phyloP scores from a whole-genome alignment of 2,113 vertebrate species.

The Cettia cetti region DNA sequence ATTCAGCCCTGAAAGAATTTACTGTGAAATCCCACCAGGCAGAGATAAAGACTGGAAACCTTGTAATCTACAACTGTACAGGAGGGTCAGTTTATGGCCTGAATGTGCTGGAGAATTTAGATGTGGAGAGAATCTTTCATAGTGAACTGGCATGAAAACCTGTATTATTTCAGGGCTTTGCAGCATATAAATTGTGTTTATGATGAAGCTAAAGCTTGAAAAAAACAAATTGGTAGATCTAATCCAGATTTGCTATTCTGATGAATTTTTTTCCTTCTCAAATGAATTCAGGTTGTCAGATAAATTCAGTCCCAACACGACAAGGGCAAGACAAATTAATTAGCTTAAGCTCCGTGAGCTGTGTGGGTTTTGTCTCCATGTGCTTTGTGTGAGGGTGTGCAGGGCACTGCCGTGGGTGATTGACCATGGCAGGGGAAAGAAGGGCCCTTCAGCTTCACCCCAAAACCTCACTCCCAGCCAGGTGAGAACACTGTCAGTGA shows the following conservation, averaged over 20 bases:
- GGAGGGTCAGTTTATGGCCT: constrained; percentile 45
- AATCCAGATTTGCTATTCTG: constrained; percentile 14
- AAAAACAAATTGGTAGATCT: neutral
- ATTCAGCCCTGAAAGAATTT: constrained; percentile 44
- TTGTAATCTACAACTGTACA: constrained; percentile 30
- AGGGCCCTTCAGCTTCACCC: neutral
- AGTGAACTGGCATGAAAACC: neutral
- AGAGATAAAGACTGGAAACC: constrained; percentile 44
- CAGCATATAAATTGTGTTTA: neutral
- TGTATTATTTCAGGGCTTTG: neutral
- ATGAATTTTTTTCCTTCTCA: neutral
- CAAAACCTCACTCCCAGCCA: neutral
- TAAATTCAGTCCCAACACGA: neutral
- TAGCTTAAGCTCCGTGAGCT: neutral
- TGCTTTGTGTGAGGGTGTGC: neutral
- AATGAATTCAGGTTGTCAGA: neutral
- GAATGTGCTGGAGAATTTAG: neutral
- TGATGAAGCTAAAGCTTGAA: neutral
- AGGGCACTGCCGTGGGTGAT: neutral
- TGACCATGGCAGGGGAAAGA: neutral
- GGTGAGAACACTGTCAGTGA: neutral
- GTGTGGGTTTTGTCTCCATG: neutral
- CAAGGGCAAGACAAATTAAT: constrained; percentile 16
- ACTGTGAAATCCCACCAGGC: constrained; percentile 46
- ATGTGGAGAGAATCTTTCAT: neutral